Percentiles rank a stretch among this genome's conserved stretches.
Evolutionary conservation across 2,113 vertebrate genomes (phyloP).

Genomic region (Callospermophilus lateralis): DNA sequence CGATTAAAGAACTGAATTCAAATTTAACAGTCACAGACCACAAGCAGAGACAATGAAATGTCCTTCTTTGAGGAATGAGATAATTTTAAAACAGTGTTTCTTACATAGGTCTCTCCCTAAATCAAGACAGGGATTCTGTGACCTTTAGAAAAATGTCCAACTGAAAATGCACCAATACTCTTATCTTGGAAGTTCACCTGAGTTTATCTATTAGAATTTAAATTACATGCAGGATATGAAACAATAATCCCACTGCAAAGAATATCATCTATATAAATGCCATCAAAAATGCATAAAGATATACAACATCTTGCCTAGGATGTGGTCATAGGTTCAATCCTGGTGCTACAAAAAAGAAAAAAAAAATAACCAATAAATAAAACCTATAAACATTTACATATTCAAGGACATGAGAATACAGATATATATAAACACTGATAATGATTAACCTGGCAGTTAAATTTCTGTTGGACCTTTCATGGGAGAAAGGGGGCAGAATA

Average conservation of each 20-base stretch:
- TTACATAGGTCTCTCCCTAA: not conserved
- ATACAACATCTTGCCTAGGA: not conserved
- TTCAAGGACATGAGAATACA: not conserved
- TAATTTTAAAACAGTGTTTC: not conserved
- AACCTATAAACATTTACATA: not conserved
- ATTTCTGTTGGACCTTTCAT: slow-evolving; percentile 8
- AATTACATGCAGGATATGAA: not conserved
- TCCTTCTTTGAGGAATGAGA: not conserved
- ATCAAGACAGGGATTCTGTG: not conserved
- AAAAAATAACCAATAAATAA: slow-evolving; percentile 13
- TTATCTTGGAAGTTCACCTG: not conserved
- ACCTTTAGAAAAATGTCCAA: not conserved
- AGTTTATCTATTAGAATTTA: not conserved
- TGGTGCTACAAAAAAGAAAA: no score
- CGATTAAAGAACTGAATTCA: not conserved
- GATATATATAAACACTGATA: not conserved
- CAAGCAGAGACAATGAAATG: not conserved
- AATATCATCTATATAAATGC: not conserved
- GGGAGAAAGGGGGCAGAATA: not conserved
- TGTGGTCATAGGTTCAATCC: no score
- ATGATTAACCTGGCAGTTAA: not conserved
- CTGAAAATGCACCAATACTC: not conserved
- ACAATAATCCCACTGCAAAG: not conserved
- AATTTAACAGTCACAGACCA: not conserved
- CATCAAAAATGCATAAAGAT: not conserved